Conservation (phyloP, 2,113 vertebrate species). For the Setophaga kirtlandii region DNA sequence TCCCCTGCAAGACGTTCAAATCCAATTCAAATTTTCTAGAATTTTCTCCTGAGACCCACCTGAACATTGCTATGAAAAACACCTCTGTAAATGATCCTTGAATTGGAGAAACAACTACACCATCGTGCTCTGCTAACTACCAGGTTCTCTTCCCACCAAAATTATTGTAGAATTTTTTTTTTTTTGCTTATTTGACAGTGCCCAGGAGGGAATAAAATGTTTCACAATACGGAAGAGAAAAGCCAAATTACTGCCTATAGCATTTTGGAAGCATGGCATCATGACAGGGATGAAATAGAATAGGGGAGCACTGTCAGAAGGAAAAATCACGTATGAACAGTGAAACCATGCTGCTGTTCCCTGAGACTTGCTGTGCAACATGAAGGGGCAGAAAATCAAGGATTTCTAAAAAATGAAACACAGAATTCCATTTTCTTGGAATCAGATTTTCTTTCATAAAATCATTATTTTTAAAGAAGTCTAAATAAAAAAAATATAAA, state of each 20-base stretch:
- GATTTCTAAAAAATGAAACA: background rate
- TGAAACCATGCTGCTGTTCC: background rate
- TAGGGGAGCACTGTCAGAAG: background rate
- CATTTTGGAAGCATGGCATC: background rate
- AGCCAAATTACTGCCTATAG: background rate
- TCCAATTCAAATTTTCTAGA: background rate
- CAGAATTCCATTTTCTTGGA: background rate
- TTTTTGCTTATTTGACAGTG: background rate
- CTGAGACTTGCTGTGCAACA: background rate
- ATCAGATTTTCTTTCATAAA: background rate
- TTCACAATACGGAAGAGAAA: background rate
- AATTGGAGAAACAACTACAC: background rate
- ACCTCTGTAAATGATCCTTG: background rate
- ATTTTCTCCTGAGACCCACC: background rate
- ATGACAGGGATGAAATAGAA: background rate
- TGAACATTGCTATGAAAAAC: background rate
- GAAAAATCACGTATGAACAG: background rate
- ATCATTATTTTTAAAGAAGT: background rate
- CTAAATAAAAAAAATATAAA: background rate
- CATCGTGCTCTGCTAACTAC: background rate
- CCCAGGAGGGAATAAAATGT: background rate
- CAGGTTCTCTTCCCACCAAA: background rate
- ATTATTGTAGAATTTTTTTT: background rate
- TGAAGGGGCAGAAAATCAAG: background rate
- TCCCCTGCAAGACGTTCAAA: background rate